phyloP scores from a whole-genome alignment of 2,888 invertebrate genomes.

The Laspeyria flexula region DNA sequence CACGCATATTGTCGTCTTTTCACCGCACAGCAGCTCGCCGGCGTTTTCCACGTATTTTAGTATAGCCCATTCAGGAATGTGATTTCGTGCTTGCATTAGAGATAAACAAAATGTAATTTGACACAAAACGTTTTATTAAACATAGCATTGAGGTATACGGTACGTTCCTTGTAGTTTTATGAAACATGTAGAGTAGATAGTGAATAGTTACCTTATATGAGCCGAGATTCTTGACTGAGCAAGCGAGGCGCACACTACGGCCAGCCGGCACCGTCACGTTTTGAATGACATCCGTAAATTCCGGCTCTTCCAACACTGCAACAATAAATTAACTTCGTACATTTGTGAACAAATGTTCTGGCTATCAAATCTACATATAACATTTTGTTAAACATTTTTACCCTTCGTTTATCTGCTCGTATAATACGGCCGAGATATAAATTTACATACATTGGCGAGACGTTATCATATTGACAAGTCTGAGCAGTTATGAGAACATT shows the following conservation, averaged over 20 bases:
- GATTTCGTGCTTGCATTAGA: constrained; percentile 32
- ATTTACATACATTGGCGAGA: constrained; percentile 68
- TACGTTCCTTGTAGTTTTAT: neutral
- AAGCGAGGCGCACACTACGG: constrained; percentile 94
- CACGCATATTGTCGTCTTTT: constrained; percentile 73
- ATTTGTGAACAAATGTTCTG: neutral
- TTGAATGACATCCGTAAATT: constrained; percentile 95
- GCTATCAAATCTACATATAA: neutral
- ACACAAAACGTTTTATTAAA: constrained; percentile 17
- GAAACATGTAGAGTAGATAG: neutral
- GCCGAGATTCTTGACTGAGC: constrained; percentile 96
- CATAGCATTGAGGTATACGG: neutral
- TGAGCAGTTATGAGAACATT: constrained; percentile 78
- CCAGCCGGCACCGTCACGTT: constrained; percentile 97
- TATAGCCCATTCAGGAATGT: constrained; percentile 27
- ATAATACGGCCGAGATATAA: constrained; percentile 55
- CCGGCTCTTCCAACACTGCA: constrained; percentile 94
- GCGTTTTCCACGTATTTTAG: constrained; percentile 40
- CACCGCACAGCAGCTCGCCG: constrained; percentile 50
- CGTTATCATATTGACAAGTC: constrained; percentile 68
- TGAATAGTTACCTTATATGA: constrained; percentile 91
- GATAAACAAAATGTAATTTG: constrained; percentile 25
- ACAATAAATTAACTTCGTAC: constrained; percentile 61
- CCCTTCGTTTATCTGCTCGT: constrained; percentile 16
- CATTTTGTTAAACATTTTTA: neutral